phyloP scores from a whole-genome alignment of 64 coral and sea anemone genomes.

The Exaiptasia diaphana region DNA sequence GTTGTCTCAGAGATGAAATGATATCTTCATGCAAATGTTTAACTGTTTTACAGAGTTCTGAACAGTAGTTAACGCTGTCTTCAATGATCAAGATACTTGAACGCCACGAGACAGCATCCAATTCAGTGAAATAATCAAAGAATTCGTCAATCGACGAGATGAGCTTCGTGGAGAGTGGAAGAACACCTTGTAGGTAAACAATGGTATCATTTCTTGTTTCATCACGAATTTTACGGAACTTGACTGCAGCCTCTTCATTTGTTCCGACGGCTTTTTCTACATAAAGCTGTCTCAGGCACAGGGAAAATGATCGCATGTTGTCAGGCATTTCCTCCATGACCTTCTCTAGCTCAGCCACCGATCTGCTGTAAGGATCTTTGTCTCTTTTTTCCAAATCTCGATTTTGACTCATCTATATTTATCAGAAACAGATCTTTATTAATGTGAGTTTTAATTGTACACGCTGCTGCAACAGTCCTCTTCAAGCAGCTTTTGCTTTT shows the following conservation, averaged over 20 bases:
- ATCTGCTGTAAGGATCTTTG: no score
- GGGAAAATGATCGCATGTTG: slow-evolving; percentile 1
- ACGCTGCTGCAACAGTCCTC: no score
- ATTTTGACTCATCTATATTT: no score
- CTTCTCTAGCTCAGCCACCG: neutral
- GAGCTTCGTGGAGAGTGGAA: neutral
- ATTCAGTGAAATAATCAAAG: neutral
- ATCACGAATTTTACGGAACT: slow-evolving; percentile 5
- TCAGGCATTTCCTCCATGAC: neutral
- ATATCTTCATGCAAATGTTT: slow-evolving; percentile 25
- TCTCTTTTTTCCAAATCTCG: no score
- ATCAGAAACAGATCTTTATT: no score
- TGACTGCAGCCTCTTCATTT: neutral
- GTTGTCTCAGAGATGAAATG: neutral
- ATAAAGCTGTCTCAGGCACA: neutral
- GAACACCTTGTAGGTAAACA: slow-evolving; percentile 15
- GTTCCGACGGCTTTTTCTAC: neutral
- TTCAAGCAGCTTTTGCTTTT: no score
- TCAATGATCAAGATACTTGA: neutral
- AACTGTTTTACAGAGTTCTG: neutral
- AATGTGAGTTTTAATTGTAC: no score
- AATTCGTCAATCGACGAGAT: neutral
- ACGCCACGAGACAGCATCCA: slow-evolving; percentile 1
- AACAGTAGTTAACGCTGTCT: neutral
- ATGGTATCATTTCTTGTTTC: slow-evolving; percentile 9